Conservation (phyloP, 1,140 invertebrate species). For the Ceratina japonica region DNA sequence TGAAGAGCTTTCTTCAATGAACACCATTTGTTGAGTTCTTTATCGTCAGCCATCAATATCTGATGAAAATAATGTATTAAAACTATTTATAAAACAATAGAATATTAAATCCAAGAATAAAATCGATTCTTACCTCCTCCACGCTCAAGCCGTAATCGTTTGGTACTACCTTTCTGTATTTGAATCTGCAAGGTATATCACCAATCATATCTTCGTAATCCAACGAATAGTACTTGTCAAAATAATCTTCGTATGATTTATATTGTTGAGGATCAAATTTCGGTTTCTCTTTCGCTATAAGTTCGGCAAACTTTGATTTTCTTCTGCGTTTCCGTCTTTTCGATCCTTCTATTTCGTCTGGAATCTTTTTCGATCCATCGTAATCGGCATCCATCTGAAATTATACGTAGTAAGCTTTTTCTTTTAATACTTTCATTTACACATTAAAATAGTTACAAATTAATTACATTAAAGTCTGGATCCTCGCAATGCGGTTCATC, state of each 20-base stretch:
- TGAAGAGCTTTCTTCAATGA: slow-evolving; percentile 94
- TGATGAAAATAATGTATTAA: slow-evolving; percentile 69
- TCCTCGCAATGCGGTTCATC: slow-evolving; percentile 86
- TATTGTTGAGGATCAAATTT: slow-evolving; percentile 87
- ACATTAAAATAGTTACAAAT: slow-evolving; percentile 34
- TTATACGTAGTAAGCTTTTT: slow-evolving; percentile 1
- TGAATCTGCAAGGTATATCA: slow-evolving; percentile 94
- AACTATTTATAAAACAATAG: neutral
- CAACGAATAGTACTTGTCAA: slow-evolving; percentile 96
- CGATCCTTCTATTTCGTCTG: slow-evolving; percentile 82
- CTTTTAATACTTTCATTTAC: neutral
- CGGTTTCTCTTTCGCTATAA: slow-evolving; percentile 87
- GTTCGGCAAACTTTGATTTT: slow-evolving; percentile 86
- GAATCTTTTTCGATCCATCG: slow-evolving; percentile 81
- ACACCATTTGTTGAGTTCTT: slow-evolving; percentile 96
- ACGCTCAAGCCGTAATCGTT: slow-evolving; percentile 95
- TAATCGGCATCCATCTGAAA: slow-evolving; percentile 93
- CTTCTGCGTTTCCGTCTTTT: slow-evolving; percentile 83
- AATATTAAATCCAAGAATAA: slow-evolving; percentile 14
- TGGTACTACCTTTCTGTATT: slow-evolving; percentile 92
- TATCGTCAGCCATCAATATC: slow-evolving; percentile 94
- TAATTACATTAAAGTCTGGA: slow-evolving; percentile 87
- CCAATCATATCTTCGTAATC: slow-evolving; percentile 97
- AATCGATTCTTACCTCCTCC: slow-evolving; percentile 86
- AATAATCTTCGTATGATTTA: slow-evolving; percentile 91